Evolutionary conservation across 2,888 invertebrate species (phyloP), one percentile per base, ranked within the genome.

Genomic region (Apamea sordens): DNA sequence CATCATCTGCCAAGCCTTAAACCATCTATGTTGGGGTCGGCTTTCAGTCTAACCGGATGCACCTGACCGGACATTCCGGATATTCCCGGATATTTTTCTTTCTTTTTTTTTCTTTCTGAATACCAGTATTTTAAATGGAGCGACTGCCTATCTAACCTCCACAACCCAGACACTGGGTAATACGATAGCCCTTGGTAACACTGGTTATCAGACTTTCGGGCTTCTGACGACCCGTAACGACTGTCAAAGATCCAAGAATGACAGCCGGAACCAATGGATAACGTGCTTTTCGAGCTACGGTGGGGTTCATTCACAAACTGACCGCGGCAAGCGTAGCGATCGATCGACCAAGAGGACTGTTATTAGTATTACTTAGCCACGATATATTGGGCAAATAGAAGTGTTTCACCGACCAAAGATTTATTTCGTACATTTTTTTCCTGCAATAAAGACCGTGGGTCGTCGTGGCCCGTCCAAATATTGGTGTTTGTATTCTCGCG

Each of bases 331-430:
- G 24, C 2, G 13, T 15, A 70, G 21, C 13, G 32, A 53, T 70
- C 53, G 53, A 32, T 18, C 24, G 10, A 56, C 32, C 32, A 24
- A 32, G 70, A 5, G 15, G 56, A 6, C 32, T 6, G 56, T 36
- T 56, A 59, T n/a, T n/a, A n/a, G n/a, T n/a, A n/a, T 36, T 70
- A 18, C 18, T 10, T 36, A 24, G 18, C 59, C 18, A 24, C 24
- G 24, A 53, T 36, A 70, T 89, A 80, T 86, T 88, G 78, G 75
- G 86, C 86, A 90, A 90, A 92, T 89, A 89, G 81, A 86, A 86
- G 73, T 82, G 83, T 84, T 91, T 81, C 83, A 74, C 75, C 84
- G 84, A 73, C 76, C 77, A 83, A 78, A 86, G 89, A 89, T 89
- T 90, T 87, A 84, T 86, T 83, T 85, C 81, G 79, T 83, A 80